Percentiles rank a stretch among this genome's conserved stretches.
phyloP scores from a whole-genome alignment of 2,888 invertebrate species.

The Sarcophaga carnaria region DNA sequence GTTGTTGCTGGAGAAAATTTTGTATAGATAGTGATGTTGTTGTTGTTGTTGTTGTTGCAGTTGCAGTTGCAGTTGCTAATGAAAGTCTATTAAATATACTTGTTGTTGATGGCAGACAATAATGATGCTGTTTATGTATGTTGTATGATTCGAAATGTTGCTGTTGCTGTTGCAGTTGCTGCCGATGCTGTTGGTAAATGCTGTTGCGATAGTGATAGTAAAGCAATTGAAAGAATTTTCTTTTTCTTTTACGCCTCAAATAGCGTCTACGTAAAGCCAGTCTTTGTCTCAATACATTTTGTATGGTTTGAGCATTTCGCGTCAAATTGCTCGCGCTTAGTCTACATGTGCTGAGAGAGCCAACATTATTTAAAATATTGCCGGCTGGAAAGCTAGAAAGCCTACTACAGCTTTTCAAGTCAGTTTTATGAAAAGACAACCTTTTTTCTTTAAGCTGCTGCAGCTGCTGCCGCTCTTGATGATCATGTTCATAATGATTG shows the following conservation, averaged over 20 bases:
- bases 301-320: neutral
- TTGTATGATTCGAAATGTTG: slow-evolving; percentile 43
- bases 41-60: slow-evolving; percentile 60
- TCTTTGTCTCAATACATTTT: slow-evolving; percentile 67
- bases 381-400: slow-evolving; percentile 24
- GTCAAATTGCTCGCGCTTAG: no score
- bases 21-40: slow-evolving; percentile 44
- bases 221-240: slow-evolving; percentile 51
- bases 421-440: slow-evolving; percentile 56
- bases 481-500: slow-evolving; percentile 21
- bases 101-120: slow-evolving; percentile 22
- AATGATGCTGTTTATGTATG: neutral
- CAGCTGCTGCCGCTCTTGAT: slow-evolving; percentile 8
- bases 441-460: slow-evolving; percentile 54
- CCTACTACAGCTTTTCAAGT: slow-evolving; percentile 47
- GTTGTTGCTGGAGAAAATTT: slow-evolving; percentile 30
- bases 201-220: slow-evolving; percentile 9
- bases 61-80: slow-evolving; percentile 39
- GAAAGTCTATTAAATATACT: slow-evolving; percentile 8
- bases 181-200: slow-evolving; percentile 51
- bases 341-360: slow-evolving; percentile 1
- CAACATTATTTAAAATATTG: neutral
- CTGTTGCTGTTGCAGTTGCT: slow-evolving; percentile 15
- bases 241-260: slow-evolving; percentile 65
- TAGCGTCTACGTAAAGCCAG: slow-evolving; percentile 67